These are phyloP conservation scores for Heteronetta atricapilla DNA, from an alignment of 2,113 vertebrate genomes.

Conservation along the genomic window DNA sequence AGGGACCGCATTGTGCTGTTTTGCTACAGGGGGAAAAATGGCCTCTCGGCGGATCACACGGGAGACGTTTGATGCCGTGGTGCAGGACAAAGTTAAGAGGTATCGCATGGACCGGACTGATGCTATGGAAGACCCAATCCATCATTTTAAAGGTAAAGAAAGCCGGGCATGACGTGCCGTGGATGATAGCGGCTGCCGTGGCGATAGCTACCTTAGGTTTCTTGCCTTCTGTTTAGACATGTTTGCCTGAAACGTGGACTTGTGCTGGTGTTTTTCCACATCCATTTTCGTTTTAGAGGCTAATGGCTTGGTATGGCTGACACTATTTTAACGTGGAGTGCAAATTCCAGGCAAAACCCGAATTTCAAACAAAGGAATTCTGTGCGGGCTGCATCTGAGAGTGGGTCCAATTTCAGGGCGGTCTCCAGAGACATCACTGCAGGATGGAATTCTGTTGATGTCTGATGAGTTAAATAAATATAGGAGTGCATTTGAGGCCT, in stretches of 20 bases:
- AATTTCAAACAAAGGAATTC: constrained; percentile 49
- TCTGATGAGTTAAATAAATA: neutral
- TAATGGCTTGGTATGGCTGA: neutral
- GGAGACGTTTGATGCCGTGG: constrained; percentile 72
- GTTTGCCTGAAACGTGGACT: neutral
- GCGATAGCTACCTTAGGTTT: rapidly evolving
- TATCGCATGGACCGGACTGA: constrained; percentile 66
- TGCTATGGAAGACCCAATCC: constrained; percentile 41
- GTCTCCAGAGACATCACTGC: neutral
- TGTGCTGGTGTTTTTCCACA: neutral
- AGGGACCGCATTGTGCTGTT: neutral
- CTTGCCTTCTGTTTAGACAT: neutral
- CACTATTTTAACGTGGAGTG: neutral
- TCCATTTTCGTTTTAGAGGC: neutral
- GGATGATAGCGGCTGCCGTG: rapidly evolving
- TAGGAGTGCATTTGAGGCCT: neutral
- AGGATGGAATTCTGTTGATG: neutral
- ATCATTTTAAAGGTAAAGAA: constrained; percentile 67
- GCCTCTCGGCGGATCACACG: constrained; percentile 73
- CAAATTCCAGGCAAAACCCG: neutral
- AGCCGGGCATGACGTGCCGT: rapidly evolving
- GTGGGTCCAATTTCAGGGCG: neutral
- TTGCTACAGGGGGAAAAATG: constrained; percentile 57
- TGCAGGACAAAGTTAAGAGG: constrained; percentile 75
- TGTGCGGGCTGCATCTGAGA: neutral